phyloP scores from a whole-genome alignment of 2,888 invertebrate species.

The Tachina grossa region DNA sequence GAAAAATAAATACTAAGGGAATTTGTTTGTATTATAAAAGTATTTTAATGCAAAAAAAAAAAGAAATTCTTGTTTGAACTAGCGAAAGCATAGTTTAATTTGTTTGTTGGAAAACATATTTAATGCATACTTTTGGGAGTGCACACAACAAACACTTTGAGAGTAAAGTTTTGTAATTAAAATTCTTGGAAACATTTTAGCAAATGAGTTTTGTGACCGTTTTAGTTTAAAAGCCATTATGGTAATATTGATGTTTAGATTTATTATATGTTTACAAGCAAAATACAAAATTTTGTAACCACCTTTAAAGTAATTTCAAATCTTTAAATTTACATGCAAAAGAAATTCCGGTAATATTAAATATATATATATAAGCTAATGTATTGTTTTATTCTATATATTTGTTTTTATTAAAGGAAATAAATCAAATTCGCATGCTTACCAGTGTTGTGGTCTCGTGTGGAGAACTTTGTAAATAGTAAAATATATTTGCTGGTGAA shows the following conservation, averaged over 20 bases:
- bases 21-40: constrained; percentile 8
- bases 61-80: background rate
- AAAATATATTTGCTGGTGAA: too few species aligned
- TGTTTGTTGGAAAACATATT: background rate
- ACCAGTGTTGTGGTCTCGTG: too few species aligned
- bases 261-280: background rate
- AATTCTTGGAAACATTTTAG: constrained; percentile 35
- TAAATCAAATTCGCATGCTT: too few species aligned
- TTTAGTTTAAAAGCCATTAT: background rate
- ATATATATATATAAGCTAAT: too few species aligned
- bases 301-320: too few species aligned
- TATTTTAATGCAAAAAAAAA: constrained; percentile 18
- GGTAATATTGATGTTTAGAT: constrained; percentile 3
- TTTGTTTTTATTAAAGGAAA: too few species aligned
- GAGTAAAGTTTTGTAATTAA: constrained; percentile 37
- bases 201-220: background rate
- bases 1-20: constrained; percentile 15
- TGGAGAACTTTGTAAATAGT: too few species aligned
- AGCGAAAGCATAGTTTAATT: constrained; percentile 20
- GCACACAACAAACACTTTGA: constrained; percentile 16
- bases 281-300: background rate
- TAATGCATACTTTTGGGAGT: constrained; percentile 48
- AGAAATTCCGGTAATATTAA: too few species aligned
- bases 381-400: too few species aligned
- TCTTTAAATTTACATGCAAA: too few species aligned